These are phyloP conservation scores for Drosophila meridiana DNA, from an alignment of 2,888 invertebrate genomes.

Conservation along the genomic window DNA sequence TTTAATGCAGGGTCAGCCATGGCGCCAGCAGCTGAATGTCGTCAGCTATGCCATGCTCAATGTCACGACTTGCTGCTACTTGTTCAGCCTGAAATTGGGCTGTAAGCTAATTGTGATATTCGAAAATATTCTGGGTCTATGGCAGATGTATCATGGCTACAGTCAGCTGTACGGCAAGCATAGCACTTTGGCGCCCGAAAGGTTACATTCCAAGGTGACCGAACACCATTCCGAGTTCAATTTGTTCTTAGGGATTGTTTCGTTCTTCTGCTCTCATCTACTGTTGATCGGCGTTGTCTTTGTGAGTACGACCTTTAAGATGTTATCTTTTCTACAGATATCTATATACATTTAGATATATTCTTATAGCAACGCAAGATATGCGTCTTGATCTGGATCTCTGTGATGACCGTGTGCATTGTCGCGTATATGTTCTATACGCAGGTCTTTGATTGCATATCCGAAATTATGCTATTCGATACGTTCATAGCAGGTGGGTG, in stretches of 20 bases:
- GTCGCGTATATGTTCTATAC: conserved; percentile 30
- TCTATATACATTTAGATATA: not conserved
- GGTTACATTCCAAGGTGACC: not conserved
- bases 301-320: conserved; percentile 30
- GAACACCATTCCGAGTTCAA: conserved; percentile 1
- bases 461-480: conserved; percentile 24
- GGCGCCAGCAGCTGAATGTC: not conserved
- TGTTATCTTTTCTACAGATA: not conserved
- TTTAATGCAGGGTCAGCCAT: conserved; percentile 9
- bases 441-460: conserved; percentile 13
- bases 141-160: conserved; percentile 15
- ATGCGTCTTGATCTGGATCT: conserved; percentile 50
- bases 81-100: conserved; percentile 38
- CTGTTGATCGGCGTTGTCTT: conserved; percentile 24
- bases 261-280: conserved; percentile 9
- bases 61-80: conserved; percentile 45
- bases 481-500: conserved; percentile 31
- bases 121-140: conserved; percentile 27
- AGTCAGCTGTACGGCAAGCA: not conserved
- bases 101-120: conserved; percentile 52
- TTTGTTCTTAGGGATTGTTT: conserved; percentile 22
- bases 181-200: conserved; percentile 1
- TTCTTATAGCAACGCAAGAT: conserved; percentile 32
- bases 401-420: conserved; percentile 2
- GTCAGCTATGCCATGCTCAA: not conserved